Conservation (phyloP, 2,888 invertebrate species). For the Thera britannica region DNA sequence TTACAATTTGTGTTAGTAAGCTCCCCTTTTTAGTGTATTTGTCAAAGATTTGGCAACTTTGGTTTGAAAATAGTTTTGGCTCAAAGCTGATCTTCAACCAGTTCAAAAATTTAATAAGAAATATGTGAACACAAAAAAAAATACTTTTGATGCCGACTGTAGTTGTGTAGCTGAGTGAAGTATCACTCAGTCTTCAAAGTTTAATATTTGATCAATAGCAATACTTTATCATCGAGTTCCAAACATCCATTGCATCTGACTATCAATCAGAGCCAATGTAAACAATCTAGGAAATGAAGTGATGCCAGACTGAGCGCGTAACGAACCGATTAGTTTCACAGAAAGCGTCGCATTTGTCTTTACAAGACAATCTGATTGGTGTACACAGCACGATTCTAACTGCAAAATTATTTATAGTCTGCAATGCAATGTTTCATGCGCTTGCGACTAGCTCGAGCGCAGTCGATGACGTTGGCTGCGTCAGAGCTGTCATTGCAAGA, state of each 20-base stretch:
- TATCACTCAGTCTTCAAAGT: not conserved
- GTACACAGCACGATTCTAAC: conserved; percentile 51
- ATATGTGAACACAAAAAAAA: too few relatives aligned
- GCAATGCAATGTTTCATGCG: conserved; percentile 45
- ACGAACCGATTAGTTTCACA: conserved; percentile 63
- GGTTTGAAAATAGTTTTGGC: too few relatives aligned
- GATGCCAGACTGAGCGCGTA: conserved; percentile 18
- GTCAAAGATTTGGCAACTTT: too few relatives aligned
- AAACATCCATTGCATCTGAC: conserved; percentile 2
- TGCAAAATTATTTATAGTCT: conserved; percentile 57
- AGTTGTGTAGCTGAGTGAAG: too few relatives aligned
- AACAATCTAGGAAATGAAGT: conserved; percentile 21
- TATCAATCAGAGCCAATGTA: conserved; percentile 9
- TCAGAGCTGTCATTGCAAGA: conserved; percentile 9
- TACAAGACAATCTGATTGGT: conserved; percentile 64
- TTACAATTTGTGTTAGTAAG: too few relatives aligned
- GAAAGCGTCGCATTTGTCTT: conserved; percentile 71
- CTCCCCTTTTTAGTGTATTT: too few relatives aligned
- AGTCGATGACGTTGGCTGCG: conserved; percentile 46
- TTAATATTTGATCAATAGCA: not conserved
- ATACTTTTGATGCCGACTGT: too few relatives aligned
- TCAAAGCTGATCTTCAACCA: too few relatives aligned
- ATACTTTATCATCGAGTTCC: conserved; percentile 1
- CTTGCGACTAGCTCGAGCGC: conserved; percentile 32
- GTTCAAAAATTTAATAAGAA: too few relatives aligned